Percentiles rank a stretch among this genome's conserved stretches.
These are phyloP conservation scores for Holacanthella duospinosa DNA, from an alignment of 2,888 invertebrate species.

Conservation along the genomic window DNA sequence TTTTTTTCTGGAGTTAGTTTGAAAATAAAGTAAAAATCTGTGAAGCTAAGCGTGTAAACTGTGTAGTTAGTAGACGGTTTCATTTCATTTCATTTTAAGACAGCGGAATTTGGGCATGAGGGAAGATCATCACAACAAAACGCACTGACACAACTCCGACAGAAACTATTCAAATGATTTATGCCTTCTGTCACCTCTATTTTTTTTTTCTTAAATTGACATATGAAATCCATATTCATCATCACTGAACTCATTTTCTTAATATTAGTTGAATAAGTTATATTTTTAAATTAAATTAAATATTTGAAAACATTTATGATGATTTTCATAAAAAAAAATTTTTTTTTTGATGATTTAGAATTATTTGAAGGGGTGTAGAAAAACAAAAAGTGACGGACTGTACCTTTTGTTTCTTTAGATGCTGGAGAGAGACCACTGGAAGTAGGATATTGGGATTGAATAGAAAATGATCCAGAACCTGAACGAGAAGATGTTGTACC, in stretches of 20 bases:
- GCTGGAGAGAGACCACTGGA: conserved; percentile 11
- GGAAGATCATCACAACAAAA: conserved; percentile 3
- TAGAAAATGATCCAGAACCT: too few relatives aligned
- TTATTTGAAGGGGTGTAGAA: background rate
- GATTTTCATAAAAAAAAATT: too few relatives aligned
- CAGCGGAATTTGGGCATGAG: too few relatives aligned
- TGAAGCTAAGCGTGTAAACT: background rate
- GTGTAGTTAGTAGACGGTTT: too few relatives aligned
- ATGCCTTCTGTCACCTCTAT: background rate
- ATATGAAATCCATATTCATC: conserved; percentile 2
- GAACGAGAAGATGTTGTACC: too few relatives aligned
- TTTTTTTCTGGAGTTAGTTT: too few relatives aligned
- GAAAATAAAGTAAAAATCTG: background rate
- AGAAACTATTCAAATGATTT: background rate
- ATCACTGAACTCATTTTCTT: too few relatives aligned
- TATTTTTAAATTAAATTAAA: background rate
- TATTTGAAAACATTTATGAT: background rate
- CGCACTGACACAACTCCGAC: background rate
- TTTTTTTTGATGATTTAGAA: background rate
- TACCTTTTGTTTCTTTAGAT: conserved; percentile 30
- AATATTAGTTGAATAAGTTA: too few relatives aligned
- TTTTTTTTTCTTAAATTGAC: too few relatives aligned
- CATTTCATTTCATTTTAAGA: too few relatives aligned
- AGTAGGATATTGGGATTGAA: background rate
- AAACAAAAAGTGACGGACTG: too few relatives aligned